A percentile compares a stretch with the other conserved stretches of the same genome.
Evolutionary conservation across 1,140 invertebrate species (phyloP).

Genomic region (Samia ricini): DNA sequence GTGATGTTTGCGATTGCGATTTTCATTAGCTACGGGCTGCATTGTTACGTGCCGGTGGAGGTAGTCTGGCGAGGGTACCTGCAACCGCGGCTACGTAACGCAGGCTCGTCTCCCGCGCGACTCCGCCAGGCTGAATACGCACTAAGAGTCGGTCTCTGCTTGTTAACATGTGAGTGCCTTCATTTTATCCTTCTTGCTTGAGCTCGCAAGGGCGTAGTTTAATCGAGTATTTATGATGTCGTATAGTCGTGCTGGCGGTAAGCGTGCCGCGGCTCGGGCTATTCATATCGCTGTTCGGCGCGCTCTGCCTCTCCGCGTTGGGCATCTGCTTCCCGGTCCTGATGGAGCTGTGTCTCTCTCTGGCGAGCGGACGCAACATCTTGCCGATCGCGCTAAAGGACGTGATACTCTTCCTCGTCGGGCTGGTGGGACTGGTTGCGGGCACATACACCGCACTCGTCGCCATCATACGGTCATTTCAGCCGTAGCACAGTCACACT

Average conservation of each 20-base stretch:
- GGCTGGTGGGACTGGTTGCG: slow-evolving; percentile 82
- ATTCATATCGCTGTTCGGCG: slow-evolving; percentile 94
- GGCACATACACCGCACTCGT: slow-evolving; percentile 84
- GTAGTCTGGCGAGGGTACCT: slow-evolving; percentile 91
- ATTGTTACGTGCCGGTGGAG: slow-evolving; percentile 95
- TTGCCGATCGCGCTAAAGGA: slow-evolving; percentile 78
- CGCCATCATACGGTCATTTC: slow-evolving; percentile 78
- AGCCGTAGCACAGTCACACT: slow-evolving; percentile 12
- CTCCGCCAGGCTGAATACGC: slow-evolving; percentile 79
- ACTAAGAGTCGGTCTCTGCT: slow-evolving; percentile 81
- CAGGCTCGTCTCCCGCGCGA: slow-evolving; percentile 47
- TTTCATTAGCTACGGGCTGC: slow-evolving; percentile 94
- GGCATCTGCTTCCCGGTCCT: slow-evolving; percentile 93
- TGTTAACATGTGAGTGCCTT: slow-evolving; percentile 85
- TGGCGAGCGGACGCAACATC: slow-evolving; percentile 56
- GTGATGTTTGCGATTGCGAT: slow-evolving; percentile 92
- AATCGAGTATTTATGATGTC: neutral
- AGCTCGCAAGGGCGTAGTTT: too few relatives aligned
- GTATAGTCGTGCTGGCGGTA: slow-evolving; percentile 86
- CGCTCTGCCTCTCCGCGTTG: slow-evolving; percentile 90
- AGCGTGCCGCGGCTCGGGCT: slow-evolving; percentile 89
- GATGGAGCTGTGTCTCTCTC: slow-evolving; percentile 82
- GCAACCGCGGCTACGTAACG: slow-evolving; percentile 75
- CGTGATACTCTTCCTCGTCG: slow-evolving; percentile 80
- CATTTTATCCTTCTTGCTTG: neutral